A percentile compares a stretch with the other conserved stretches of the same genome.
phyloP scores from a whole-genome alignment of 1,140 invertebrate genomes.

The Atta cephalotes region DNA sequence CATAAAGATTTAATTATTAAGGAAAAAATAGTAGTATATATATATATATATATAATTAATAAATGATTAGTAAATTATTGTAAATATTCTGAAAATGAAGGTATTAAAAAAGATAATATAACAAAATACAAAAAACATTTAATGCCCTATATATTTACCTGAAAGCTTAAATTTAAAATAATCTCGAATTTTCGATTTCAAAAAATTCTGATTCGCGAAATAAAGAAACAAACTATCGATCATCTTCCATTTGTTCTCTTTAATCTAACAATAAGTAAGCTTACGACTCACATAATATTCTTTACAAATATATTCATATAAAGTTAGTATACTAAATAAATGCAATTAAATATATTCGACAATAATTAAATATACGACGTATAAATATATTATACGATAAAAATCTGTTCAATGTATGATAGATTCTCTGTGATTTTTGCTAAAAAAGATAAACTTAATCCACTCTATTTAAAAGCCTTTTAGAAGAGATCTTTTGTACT shows the following conservation, averaged over 20 bases:
- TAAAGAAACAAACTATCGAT: neutral
- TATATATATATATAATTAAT: no score
- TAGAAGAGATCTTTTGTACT: neutral
- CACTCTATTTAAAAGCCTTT: neutral
- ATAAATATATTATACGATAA: neutral
- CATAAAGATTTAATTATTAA: no score
- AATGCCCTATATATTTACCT: neutral
- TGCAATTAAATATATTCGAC: slow-evolving; percentile 68
- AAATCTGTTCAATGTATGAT: slow-evolving; percentile 39
- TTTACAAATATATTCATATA: slow-evolving; percentile 5
- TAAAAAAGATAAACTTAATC: neutral
- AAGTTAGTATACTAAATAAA: slow-evolving; percentile 77
- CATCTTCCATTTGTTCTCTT: neutral
- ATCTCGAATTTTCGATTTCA: neutral
- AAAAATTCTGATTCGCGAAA: neutral
- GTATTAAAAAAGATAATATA: no score
- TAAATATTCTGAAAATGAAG: no score
- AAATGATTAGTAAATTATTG: no score
- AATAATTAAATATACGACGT: neutral
- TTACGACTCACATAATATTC: neutral
- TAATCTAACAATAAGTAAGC: neutral
- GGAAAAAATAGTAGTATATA: no score
- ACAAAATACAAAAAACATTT: no score
- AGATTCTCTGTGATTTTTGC: neutral
- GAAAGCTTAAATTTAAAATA: slow-evolving; percentile 9